phyloP scores from a whole-genome alignment of 2,113 vertebrate genomes.

The Saguinus imperator region DNA sequence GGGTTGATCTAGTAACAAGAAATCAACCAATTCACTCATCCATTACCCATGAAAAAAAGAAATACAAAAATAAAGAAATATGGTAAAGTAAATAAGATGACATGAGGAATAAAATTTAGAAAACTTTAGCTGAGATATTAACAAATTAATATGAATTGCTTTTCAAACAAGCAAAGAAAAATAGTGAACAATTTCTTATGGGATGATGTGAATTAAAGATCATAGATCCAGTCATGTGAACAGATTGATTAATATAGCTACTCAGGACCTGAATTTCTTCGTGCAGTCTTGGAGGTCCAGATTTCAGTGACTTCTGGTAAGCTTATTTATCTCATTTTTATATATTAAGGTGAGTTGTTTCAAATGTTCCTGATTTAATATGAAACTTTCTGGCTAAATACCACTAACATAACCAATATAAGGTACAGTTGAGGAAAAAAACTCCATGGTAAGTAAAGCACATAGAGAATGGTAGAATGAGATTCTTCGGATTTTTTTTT shows the following conservation, averaged over 20 bases:
- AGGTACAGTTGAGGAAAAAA: not conserved
- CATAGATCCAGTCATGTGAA: not conserved
- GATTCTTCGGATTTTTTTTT: not conserved
- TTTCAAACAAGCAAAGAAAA: not conserved
- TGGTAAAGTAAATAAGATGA: not conserved
- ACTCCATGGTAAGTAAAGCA: not conserved
- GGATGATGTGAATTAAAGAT: not conserved
- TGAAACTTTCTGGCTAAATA: not conserved
- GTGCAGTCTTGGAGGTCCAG: not conserved
- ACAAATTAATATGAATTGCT: not conserved
- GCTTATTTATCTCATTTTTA: not conserved
- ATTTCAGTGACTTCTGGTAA: not conserved
- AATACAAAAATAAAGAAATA: not conserved
- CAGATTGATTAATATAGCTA: not conserved
- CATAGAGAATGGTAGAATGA: not conserved
- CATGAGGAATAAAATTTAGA: not conserved
- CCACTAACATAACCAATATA: not conserved
- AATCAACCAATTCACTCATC: not conserved
- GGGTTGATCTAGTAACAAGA: not conserved
- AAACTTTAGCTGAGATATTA: not conserved
- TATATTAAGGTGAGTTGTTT: not conserved
- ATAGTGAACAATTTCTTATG: not conserved
- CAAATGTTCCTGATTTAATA: not conserved
- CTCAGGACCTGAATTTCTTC: not conserved
- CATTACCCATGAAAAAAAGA: not conserved